Conservation (phyloP, 2,888 invertebrate species). For the Timandra comae region DNA sequence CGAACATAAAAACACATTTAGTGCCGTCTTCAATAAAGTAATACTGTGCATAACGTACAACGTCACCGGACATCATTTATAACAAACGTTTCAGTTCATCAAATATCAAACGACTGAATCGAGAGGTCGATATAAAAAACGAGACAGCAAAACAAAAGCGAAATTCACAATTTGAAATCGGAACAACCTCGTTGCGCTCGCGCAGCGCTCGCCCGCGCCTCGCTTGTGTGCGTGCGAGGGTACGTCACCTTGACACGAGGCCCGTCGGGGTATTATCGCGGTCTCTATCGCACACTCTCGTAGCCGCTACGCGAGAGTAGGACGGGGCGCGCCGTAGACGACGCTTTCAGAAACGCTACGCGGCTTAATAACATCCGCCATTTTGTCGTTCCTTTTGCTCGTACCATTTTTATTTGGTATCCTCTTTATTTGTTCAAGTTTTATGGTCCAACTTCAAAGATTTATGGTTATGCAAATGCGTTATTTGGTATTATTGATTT, state of each 20-base stretch:
- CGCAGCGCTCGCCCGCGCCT: constrained; percentile 36
- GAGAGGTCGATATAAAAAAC: constrained; percentile 12
- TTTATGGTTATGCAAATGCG: constrained; percentile 7
- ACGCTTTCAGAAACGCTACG: constrained; percentile 75
- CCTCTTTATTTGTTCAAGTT: constrained; percentile 25
- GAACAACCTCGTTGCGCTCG: constrained; percentile 31
- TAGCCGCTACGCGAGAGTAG: constrained; percentile 43
- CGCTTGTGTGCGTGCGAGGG: constrained; percentile 40
- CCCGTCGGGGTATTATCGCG: constrained; percentile 53
- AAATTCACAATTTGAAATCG: constrained; percentile 32
- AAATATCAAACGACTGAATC: constrained; percentile 21
- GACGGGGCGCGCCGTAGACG: constrained; percentile 58
- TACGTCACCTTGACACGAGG: constrained; percentile 69
- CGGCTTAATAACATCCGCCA: constrained; percentile 52
- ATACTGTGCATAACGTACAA: too few species aligned
- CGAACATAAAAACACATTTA: too few species aligned
- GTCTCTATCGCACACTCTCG: constrained; percentile 43
- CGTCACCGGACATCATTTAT: too few species aligned
- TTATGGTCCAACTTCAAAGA: constrained; percentile 9
- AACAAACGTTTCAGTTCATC: constrained; percentile 16
- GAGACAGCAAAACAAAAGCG: constrained; percentile 22
- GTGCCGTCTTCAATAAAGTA: too few species aligned
- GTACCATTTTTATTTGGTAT: constrained; percentile 43
- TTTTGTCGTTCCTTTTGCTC: constrained; percentile 63
- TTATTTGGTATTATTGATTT: neutral